Conservation (phyloP, 2,888 invertebrate species). For the Philopedon plagiatum region DNA sequence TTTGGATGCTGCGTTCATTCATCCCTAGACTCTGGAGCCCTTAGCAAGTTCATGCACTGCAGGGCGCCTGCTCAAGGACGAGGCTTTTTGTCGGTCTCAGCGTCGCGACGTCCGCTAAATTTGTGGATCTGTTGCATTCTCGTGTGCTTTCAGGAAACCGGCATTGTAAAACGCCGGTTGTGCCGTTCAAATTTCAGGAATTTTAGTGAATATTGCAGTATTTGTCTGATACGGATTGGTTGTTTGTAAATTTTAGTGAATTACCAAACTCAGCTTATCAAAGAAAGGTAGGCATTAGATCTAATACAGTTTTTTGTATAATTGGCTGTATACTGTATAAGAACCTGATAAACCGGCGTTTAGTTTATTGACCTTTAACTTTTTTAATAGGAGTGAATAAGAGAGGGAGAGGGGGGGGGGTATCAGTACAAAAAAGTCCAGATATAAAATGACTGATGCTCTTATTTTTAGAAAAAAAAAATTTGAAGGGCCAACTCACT, state of each 20-base stretch:
- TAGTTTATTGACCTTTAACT: no score
- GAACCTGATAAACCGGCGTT: no score
- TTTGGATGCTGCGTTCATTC: conserved; percentile 23
- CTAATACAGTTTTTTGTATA: no score
- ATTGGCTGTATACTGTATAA: no score
- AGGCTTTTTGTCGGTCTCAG: conserved; percentile 22
- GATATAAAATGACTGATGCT: no score
- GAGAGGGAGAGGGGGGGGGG: no score
- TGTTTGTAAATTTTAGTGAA: background rate
- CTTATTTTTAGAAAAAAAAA: no score
- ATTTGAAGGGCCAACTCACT: no score
- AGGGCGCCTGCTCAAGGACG: conserved; percentile 50
- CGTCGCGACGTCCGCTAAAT: conserved; percentile 41
- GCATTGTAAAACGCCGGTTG: conserved; percentile 31
- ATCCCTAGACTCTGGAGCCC: conserved; percentile 18
- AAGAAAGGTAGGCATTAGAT: background rate
- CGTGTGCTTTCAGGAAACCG: conserved; percentile 28
- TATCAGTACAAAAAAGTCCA: no score
- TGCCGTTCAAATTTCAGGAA: background rate
- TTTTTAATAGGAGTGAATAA: no score
- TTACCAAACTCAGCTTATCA: background rate
- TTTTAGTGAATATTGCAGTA: background rate
- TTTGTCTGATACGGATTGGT: background rate
- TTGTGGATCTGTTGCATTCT: conserved; percentile 45
- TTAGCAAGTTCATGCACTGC: conserved; percentile 24